phyloP scores from a whole-genome alignment of 2,888 invertebrate genomes.

The Aleiodes alternator region DNA sequence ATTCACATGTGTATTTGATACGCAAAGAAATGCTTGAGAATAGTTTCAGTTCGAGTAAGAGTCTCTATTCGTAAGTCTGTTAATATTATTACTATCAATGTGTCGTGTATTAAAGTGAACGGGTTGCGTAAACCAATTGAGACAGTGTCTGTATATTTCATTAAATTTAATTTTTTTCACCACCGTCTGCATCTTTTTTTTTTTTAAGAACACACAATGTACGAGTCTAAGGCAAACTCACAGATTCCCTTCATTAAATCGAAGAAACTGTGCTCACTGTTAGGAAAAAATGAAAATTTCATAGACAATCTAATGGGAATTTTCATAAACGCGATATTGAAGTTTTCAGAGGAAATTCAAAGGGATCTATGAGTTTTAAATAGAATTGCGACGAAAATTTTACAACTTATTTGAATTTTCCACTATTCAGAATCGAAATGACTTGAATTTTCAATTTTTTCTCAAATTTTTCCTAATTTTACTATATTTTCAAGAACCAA shows the following conservation, averaged over 20 bases:
- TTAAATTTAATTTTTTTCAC: background rate
- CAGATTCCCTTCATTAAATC: background rate
- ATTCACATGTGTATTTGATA: slow-evolving; percentile 8
- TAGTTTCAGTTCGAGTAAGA: slow-evolving; percentile 8
- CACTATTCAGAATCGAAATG: too few species aligned
- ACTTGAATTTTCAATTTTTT: too few species aligned
- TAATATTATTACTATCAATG: slow-evolving; percentile 32
- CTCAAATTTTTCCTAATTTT: too few species aligned
- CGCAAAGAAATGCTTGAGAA: background rate
- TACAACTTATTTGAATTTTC: too few species aligned
- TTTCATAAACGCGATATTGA: too few species aligned
- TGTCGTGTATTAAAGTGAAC: slow-evolving; percentile 16
- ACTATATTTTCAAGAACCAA: too few species aligned
- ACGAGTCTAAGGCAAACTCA: background rate
- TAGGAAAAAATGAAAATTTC: too few species aligned
- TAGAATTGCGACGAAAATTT: too few species aligned
- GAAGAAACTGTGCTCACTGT: too few species aligned
- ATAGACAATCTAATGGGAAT: too few species aligned
- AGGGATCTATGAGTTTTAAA: too few species aligned
- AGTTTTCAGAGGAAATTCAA: too few species aligned
- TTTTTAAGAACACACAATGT: background rate
- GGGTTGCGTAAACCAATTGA: slow-evolving; percentile 32
- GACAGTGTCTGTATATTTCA: background rate
- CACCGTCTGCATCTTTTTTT: background rate
- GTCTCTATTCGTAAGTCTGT: background rate